phyloP scores from a whole-genome alignment of 2,888 invertebrate genomes.

The Anaspis maculata region DNA sequence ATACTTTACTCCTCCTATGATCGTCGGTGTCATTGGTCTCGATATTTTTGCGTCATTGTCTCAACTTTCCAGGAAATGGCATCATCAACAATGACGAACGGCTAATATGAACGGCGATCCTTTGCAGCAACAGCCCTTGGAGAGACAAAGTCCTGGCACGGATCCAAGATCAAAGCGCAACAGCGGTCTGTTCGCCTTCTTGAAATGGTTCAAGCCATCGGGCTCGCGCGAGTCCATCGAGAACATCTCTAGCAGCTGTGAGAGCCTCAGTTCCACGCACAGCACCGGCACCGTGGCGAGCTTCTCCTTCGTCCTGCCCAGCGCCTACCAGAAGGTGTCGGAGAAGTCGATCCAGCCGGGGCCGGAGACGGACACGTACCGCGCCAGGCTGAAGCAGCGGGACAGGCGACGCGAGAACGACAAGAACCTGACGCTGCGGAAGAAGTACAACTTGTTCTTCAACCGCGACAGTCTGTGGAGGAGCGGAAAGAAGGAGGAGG shows the following conservation, averaged over 20 bases:
- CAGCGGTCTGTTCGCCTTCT: slow-evolving; percentile 53
- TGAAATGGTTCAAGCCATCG: slow-evolving; percentile 64
- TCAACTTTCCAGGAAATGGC: no score
- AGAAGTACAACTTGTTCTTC: slow-evolving; percentile 55
- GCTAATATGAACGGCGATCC: no score
- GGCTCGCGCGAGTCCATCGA: slow-evolving; percentile 36
- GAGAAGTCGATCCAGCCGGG: slow-evolving; percentile 45
- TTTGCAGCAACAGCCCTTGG: no score
- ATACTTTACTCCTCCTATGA: slow-evolving; percentile 23
- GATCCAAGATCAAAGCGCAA: slow-evolving; percentile 35
- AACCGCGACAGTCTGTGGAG: slow-evolving; percentile 32
- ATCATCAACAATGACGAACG: no score
- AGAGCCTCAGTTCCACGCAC: slow-evolving; percentile 59
- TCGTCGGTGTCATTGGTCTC: no score
- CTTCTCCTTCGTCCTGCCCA: slow-evolving; percentile 59
- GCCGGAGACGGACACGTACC: slow-evolving; percentile 57
- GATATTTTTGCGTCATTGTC: no score
- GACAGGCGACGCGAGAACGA: slow-evolving; percentile 51
- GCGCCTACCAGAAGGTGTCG: slow-evolving; percentile 39
- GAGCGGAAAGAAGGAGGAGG: slow-evolving; percentile 23
- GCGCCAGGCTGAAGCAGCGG: slow-evolving; percentile 51
- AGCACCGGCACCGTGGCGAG: slow-evolving; percentile 66
- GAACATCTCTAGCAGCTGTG: slow-evolving; percentile 40
- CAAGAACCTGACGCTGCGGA: slow-evolving; percentile 52
- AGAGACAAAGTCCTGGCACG: slow-evolving; percentile 40